A percentile compares a stretch with the other conserved stretches of the same genome.
These are phyloP conservation scores for Chloebia gouldiae DNA, from an alignment of 2,113 vertebrate species.

Conservation along the genomic window DNA sequence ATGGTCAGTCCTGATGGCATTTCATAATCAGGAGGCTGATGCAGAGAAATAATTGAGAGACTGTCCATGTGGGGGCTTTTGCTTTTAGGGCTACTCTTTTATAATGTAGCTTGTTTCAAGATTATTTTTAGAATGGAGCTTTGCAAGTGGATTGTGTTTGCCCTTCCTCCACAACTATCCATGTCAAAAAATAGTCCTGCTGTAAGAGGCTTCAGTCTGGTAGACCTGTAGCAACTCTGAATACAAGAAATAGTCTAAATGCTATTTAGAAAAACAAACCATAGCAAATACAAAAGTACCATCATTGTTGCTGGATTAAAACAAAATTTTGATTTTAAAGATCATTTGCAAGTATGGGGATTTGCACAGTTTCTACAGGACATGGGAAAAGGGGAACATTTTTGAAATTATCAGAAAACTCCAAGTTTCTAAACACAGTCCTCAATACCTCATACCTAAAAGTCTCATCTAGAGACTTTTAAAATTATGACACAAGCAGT, in stretches of 20 bases:
- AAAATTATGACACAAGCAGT: neutral
- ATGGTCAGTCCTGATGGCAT: slow-evolving; percentile 35
- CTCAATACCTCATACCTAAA: neutral
- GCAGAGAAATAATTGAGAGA: neutral
- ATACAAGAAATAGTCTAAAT: neutral
- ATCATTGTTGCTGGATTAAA: neutral
- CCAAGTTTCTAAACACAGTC: neutral
- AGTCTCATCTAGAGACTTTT: neutral
- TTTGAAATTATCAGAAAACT: neutral
- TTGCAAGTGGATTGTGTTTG: neutral
- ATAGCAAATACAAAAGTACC: neutral
- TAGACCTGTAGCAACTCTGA: neutral
- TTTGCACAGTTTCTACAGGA: neutral
- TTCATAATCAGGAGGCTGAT: slow-evolving; percentile 27
- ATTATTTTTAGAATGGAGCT: neutral
- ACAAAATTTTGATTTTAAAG: neutral
- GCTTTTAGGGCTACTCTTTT: neutral
- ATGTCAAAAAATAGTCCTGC: neutral
- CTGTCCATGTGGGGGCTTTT: neutral
- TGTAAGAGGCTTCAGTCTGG: neutral
- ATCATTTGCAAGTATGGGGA: neutral
- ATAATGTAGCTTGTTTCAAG: neutral
- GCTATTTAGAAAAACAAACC: neutral
- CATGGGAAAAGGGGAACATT: neutral
- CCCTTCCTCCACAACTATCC: neutral